Base-by-base conservation (phyloP, 2,797 vertebrate species). In the Paramormyrops hopkinsi region DNA sequence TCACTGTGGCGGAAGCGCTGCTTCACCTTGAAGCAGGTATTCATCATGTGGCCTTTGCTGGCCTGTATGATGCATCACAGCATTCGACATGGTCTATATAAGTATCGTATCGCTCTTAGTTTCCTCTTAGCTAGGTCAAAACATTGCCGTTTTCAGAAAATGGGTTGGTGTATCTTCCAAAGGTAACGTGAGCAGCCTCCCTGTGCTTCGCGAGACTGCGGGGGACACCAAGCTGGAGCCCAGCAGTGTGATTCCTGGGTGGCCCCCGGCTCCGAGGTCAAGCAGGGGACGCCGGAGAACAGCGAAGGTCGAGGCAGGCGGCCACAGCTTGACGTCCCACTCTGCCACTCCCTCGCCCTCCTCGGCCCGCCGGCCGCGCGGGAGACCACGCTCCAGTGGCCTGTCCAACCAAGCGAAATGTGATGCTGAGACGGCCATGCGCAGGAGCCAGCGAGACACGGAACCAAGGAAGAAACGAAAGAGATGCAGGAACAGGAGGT, bases 401-500 rank as follows among this genome's bases (percentile, higher is more conserved):
- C 0, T 95, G 94, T 95, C 95, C 83, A 94, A 95, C 90, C 93
- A 95, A 92, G 90, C 90, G 90, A 56, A 92, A 93, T 95, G 96
- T 93, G 95, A 93, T 93, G 95, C 91, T 62, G 93, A 94, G 86
- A 95, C 95, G 95, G 92, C 95, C 0, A 92, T 94, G 0, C 93
- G 93, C 0, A 46, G 94, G 0, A 46, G 90, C 0, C 93, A 93
- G 54, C 93, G 94, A 4, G 96, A 97, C 88, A 91, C 94, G 5
- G 90, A 96, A n/a, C 94, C 94, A 90, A 95, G 96, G 89, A 98
- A 97, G 95, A 99, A 98, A 89, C 96, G 98, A 90, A 96, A 96
- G 89, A 95, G 98, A 33, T 97, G 97, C 94, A 97, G 97, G 89
- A 99, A 95, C 94, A 96, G 96, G 89, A 99, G 98, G 91, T 99